phyloP scores from a whole-genome alignment of 1,140 invertebrate genomes.

The Medauroidea extradentata region DNA sequence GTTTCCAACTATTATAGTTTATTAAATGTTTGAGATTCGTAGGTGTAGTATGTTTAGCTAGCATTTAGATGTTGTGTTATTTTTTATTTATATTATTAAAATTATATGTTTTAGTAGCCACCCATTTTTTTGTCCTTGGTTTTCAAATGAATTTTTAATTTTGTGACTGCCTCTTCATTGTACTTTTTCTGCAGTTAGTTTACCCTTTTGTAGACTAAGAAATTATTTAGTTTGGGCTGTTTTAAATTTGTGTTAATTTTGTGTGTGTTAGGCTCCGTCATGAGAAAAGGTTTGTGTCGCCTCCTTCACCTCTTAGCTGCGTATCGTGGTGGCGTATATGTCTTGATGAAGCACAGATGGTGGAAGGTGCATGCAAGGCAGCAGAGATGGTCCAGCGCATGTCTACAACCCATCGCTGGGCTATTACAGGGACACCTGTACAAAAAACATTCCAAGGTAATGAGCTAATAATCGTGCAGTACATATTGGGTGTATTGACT shows the following conservation, averaged over 20 bases:
- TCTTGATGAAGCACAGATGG: constrained; percentile 81
- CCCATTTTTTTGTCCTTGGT: too few relatives aligned
- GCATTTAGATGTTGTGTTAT: too few relatives aligned
- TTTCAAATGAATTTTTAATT: too few relatives aligned
- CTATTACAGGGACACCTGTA: constrained; percentile 73
- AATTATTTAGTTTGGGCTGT: background rate
- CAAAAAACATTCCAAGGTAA: constrained; percentile 56
- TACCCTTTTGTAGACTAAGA: background rate
- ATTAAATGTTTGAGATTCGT: too few relatives aligned
- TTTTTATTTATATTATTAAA: too few relatives aligned
- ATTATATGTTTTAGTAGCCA: too few relatives aligned
- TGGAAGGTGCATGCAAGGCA: constrained; percentile 57
- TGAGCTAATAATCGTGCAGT: too few relatives aligned
- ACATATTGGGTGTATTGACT: too few relatives aligned
- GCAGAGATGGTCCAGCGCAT: constrained; percentile 61
- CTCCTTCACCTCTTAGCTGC: constrained; percentile 56
- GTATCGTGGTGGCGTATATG: constrained; percentile 75
- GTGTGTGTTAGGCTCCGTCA: constrained; percentile 47
- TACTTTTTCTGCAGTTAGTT: too few relatives aligned
- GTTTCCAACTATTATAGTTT: too few relatives aligned
- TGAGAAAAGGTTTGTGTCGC: constrained; percentile 55
- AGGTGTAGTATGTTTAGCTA: too few relatives aligned
- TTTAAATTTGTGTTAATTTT: constrained; percentile 9
- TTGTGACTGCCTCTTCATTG: too few relatives aligned
- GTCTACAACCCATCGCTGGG: constrained; percentile 63